Percentiles rank a stretch among this genome's conserved stretches.
Evolutionary conservation across 2,113 vertebrate species (phyloP).

Genomic region (Kryptolebias marmoratus): DNA sequence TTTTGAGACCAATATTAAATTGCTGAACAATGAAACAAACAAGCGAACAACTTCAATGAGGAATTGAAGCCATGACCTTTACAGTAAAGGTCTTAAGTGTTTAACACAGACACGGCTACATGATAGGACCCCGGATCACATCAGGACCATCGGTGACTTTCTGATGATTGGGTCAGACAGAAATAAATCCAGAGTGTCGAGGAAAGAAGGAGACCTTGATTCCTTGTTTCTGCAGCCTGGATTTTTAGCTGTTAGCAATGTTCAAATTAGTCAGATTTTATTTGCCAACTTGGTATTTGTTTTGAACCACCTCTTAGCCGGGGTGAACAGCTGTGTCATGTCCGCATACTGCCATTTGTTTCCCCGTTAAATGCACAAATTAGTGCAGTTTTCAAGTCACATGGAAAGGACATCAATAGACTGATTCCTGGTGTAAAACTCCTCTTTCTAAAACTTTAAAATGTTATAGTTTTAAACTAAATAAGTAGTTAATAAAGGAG

Average conservation of each 20-base stretch:
- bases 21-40: conserved; percentile 5
- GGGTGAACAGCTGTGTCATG: too few relatives aligned
- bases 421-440: too few relatives aligned
- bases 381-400: too few relatives aligned
- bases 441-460: too few relatives aligned
- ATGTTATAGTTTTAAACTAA: background rate
- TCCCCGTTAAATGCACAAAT: too few relatives aligned
- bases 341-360: too few relatives aligned
- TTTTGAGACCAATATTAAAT: background rate
- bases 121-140: background rate
- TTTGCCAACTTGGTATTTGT: too few relatives aligned
- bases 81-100: background rate
- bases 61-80: background rate
- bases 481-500: background rate
- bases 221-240: background rate
- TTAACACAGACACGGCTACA: background rate
- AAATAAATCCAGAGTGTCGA: background rate
- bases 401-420: too few relatives aligned
- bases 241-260: too few relatives aligned
- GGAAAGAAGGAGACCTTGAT: background rate
- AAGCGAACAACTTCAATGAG: background rate
- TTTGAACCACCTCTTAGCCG: too few relatives aligned
- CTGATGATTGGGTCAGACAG: conserved; percentile 1
- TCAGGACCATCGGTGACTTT: background rate
- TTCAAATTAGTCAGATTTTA: too few relatives aligned